Evolutionary conservation across 2,888 invertebrate genomes (phyloP), one percentile per base, ranked within the genome.

Genomic region (Lypha dubia): DNA sequence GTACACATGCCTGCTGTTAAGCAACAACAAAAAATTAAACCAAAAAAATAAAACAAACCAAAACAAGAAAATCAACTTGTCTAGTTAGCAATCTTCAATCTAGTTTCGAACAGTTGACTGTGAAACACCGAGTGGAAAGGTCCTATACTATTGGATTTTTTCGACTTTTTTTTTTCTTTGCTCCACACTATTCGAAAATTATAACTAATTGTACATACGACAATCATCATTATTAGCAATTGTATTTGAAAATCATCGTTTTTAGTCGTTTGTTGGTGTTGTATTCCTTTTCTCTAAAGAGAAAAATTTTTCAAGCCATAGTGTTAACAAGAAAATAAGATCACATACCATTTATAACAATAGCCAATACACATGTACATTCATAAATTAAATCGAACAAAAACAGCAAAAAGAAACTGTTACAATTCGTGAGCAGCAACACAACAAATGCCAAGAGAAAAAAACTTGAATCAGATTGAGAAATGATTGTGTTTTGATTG

Each of bases 41-140:
- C 11, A 77, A 71, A 28, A 81, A 73, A 38, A 44, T 15, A 76
- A 81, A 49, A 44, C 68, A 82, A 85, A 79, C 88, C 88, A 89
- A 90, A 90, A 90, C 90, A 88, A 88, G 90, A 90, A 91, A 89
- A 90, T 90, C 91, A 91, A 91, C 92, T 91, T 91, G 91, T 91
- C 91, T 91, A 91, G 91, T 91, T 91, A 91, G 91, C 92, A 91
- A 91, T 90, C 91, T 90, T 88, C 91, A 91, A 91, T 91, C 91
- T 91, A 91, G 91, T 91, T 91, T 91, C 90, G 91, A 91, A 91
- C 91, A 91, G 91, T 91, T 91, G 91, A 90, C 89, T 91, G 91
- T 88, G 90, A 90, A 90, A 88, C 91, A 91, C 89, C 91, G 91
- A 91, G 90, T 89, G 88, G 89, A 91, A 87, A 91, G 91, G 91